Base-by-base conservation (phyloP, 2,797 vertebrate species). In the Otus scops region DNA sequence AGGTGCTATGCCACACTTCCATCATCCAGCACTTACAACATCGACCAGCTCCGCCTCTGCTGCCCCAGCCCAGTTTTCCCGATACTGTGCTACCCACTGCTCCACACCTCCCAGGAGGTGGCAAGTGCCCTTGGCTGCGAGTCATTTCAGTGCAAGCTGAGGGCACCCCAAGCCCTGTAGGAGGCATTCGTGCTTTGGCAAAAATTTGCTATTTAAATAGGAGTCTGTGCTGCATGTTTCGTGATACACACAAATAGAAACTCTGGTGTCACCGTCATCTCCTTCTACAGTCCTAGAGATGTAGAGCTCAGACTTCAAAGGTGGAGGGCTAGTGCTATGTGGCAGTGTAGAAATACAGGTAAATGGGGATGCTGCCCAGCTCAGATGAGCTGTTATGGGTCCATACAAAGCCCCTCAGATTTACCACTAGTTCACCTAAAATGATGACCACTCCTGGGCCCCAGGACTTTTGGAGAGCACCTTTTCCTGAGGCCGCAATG, bases 151-250 rank as follows among this genome's bases (percentile, higher is more conserved):
- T 54, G 48, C 59, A 53, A 94, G 56, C 68, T 92, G 81, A 87
- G 84, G 86, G 70, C 88, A 89, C 51, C 32, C 51, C 0, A 0
- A 74, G 26, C 36, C 36, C 85, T 0, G 11, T 60, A 54, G 93
- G 92, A 92, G 78, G 71, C 54, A 19, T 83, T 92, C 80, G 20
- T 91, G 86, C 68, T 70, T 56, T 53, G 64, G 60, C 53, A 95
- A 83, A 95, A 80, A 41, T 51, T 71, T 91, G 78, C 53, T 85
- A 6, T 85, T 95, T 94, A 83, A 87, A 92, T 16, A 91, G 81
- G 47, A 92, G 65, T 23, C 64, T 27, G 5, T 69, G 73, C 65
- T 63, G 50, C 4, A 1, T 78, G 81, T 69, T 93, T 91, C 39
- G 28, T 85, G 63, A 91, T 27, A n/a, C 51, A 24, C 27, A 0